phyloP scores from a whole-genome alignment of 2,113 vertebrate species.

The Colaptes auratus region DNA sequence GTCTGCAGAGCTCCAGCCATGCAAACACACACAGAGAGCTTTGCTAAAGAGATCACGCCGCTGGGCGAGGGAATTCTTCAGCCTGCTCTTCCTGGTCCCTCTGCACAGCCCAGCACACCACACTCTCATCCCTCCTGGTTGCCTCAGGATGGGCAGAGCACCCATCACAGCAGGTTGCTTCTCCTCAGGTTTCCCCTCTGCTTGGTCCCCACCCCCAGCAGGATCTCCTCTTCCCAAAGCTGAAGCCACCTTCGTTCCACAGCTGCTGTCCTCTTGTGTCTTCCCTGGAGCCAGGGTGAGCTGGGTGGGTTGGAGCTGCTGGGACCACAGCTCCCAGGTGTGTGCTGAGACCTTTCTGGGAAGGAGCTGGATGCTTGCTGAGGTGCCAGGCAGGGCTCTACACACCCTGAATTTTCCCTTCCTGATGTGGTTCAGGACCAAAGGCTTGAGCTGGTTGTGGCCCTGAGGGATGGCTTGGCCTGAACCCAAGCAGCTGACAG shows the following conservation, averaged over 20 bases:
- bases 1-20: too few relatives aligned
- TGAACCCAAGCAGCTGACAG: neutral
- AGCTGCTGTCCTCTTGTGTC: accelerated
- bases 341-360: neutral
- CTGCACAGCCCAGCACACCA: accelerated
- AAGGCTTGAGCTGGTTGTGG: accelerated
- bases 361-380: neutral
- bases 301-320: neutral
- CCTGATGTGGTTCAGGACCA: neutral
- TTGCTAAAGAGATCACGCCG: accelerated
- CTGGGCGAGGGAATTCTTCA: neutral
- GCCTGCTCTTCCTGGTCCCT: too few relatives aligned
- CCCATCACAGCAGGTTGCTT: accelerated
- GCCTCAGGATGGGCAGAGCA: neutral
- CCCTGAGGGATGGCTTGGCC: accelerated
- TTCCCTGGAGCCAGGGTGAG: neutral
- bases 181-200: accelerated
- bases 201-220: neutral
- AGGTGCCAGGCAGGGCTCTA: accelerated
- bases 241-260: accelerated
- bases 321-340: accelerated
- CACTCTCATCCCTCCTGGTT: accelerated
- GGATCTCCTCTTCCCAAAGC: accelerated
- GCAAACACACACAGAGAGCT: accelerated
- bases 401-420: neutral